Evolutionary conservation across 2,888 invertebrate genomes (phyloP).

Genomic region (Merodon equestris): DNA sequence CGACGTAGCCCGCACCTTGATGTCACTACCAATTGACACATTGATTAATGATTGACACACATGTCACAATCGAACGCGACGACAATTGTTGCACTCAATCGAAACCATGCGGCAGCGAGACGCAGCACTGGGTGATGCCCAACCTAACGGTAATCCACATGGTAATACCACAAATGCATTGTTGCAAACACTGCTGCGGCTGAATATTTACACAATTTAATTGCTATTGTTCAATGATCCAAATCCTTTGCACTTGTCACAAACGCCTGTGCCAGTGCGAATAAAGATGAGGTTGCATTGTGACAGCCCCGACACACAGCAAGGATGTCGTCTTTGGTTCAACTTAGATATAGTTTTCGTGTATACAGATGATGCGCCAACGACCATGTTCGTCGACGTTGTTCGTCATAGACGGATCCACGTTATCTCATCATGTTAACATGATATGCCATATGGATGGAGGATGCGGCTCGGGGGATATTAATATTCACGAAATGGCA

Average conservation of each 20-base stretch:
- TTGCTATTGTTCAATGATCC: slow-evolving; percentile 65
- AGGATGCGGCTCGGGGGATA: neutral
- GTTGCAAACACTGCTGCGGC: slow-evolving; percentile 34
- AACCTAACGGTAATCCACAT: slow-evolving; percentile 19
- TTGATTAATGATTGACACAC: slow-evolving; percentile 66
- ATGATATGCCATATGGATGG: slow-evolving; percentile 65
- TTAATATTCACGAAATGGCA: slow-evolving; percentile 43
- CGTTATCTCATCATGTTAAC: slow-evolving; percentile 68
- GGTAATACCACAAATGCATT: slow-evolving; percentile 45
- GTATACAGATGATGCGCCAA: slow-evolving; percentile 33
- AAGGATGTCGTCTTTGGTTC: slow-evolving; percentile 27
- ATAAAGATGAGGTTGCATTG: neutral
- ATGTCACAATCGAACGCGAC: slow-evolving; percentile 28
- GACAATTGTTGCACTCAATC: slow-evolving; percentile 58
- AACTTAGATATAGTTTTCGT: slow-evolving; percentile 1
- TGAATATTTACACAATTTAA: slow-evolving; percentile 64
- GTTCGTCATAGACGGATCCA: slow-evolving; percentile 34
- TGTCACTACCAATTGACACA: slow-evolving; percentile 51
- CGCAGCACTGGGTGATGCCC: slow-evolving; percentile 14
- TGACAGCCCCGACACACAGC: slow-evolving; percentile 14
- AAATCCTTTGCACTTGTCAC: slow-evolving; percentile 18
- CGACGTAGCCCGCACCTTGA: neutral
- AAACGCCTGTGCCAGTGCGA: neutral
- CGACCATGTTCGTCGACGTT: slow-evolving; percentile 7
- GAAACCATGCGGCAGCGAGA: slow-evolving; percentile 4